phyloP scores from a whole-genome alignment of 2,888 invertebrate species.

The Cataglyphis cursor region DNA sequence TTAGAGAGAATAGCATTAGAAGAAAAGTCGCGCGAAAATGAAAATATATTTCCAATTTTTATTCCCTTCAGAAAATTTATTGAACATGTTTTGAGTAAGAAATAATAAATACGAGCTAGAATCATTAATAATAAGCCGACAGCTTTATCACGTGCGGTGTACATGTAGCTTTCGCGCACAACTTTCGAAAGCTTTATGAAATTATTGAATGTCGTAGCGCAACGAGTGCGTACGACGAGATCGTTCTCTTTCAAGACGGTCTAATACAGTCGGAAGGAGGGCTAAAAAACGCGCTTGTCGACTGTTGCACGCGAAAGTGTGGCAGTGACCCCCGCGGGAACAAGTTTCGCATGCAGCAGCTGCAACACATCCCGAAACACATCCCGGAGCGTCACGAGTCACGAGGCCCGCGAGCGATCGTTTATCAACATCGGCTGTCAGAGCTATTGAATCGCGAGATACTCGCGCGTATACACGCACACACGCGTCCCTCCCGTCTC shows the following conservation, averaged over 20 bases:
- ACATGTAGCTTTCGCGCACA: too few species aligned
- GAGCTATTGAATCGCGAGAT: slow-evolving; percentile 59
- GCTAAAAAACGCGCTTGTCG: slow-evolving; percentile 53
- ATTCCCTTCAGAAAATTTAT: not conserved
- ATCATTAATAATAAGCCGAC: not conserved
- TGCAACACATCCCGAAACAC: slow-evolving; percentile 50
- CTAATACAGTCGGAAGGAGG: slow-evolving; percentile 49
- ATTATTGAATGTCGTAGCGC: not conserved
- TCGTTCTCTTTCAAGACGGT: slow-evolving; percentile 49
- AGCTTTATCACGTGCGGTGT: too few species aligned
- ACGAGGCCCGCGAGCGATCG: slow-evolving; percentile 63
- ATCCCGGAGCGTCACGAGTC: slow-evolving; percentile 16
- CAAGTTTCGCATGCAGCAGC: slow-evolving; percentile 53
- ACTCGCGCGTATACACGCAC: slow-evolving; percentile 1
- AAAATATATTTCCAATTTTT: not conserved
- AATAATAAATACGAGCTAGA: not conserved
- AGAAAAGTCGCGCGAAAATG: not conserved
- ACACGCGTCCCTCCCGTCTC: not conserved
- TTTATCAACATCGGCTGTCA: slow-evolving; percentile 71
- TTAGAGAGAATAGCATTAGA: not conserved
- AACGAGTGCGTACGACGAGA: slow-evolving; percentile 33
- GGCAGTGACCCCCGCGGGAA: slow-evolving; percentile 65
- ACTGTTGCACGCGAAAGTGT: slow-evolving; percentile 69
- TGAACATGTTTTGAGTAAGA: not conserved
- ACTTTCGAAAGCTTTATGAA: not conserved